phyloP scores from a whole-genome alignment of 2,113 vertebrate species.

The Mola mola region DNA sequence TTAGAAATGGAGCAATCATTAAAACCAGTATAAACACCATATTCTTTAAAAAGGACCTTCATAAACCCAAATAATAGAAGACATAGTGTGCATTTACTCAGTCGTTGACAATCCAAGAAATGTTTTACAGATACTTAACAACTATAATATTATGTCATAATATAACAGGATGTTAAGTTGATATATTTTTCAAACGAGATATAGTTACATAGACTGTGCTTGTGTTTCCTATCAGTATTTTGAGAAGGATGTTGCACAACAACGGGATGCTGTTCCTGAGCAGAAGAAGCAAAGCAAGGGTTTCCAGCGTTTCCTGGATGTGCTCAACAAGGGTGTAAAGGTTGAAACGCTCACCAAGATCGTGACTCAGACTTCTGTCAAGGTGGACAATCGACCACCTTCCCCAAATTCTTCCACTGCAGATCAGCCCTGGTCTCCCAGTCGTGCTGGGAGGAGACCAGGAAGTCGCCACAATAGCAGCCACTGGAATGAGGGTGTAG shows the following conservation, averaged over 20 bases:
- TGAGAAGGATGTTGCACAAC: conserved; percentile 13
- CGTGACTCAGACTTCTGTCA: conserved; percentile 38
- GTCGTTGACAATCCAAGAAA: too few species aligned
- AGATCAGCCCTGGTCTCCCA: conserved; percentile 1
- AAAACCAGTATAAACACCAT: too few species aligned
- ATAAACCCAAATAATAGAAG: too few species aligned
- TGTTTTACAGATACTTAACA: too few species aligned
- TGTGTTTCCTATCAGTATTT: conserved; percentile 48
- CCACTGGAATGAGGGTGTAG: conserved; percentile 24
- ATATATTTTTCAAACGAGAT: too few species aligned
- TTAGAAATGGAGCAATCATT: too few species aligned
- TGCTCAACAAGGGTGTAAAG: conserved; percentile 75
- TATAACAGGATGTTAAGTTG: too few species aligned
- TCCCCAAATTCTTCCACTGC: conserved; percentile 16
- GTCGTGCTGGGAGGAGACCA: conserved; percentile 1
- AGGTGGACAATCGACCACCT: not conserved
- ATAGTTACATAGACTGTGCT: not conserved
- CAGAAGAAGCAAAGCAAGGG: conserved; percentile 39
- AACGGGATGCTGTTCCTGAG: conserved; percentile 7
- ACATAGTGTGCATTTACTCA: too few species aligned
- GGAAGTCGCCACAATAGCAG: conserved; percentile 3
- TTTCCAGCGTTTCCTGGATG: conserved; percentile 74
- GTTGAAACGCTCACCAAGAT: conserved; percentile 63
- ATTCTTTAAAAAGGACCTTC: too few species aligned
- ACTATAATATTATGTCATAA: too few species aligned